Evolutionary conservation across 2,113 vertebrate species (phyloP), one percentile per base, ranked within the genome.

Genomic region (Gymnobelideus leadbeateri): DNA sequence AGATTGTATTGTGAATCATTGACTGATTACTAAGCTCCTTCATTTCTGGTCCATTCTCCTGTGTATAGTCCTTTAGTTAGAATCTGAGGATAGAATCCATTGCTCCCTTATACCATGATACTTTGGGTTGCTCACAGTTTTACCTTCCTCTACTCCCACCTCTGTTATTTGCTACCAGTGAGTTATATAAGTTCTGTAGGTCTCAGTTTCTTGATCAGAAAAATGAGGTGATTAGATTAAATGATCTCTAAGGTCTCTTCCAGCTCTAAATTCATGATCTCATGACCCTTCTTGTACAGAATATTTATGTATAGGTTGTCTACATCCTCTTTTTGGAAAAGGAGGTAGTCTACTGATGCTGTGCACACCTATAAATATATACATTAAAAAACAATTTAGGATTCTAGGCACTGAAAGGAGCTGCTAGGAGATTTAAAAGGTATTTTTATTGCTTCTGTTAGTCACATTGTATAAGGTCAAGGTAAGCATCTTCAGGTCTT

Each of bases 301-400:
- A 55, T 92, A 37, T 25, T n/a, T 57, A 10, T 91, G 10, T 94
- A 8, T 94, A 50, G 57, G 77, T 89, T 93, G 43, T 16, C 55
- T 89, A 8, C 37, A 91, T 93, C 90, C 91, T 28, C 92, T 97
- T 95, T 49, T 91, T 89, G 91, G 94, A 46, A 3, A 49, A 94
- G 51, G 4, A 24, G 92, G 16, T 11, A 11, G 91, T 46, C 28
- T 49, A 89, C 21, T 89, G 89, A 26, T 89, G 46, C 89, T 89
- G 8, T 89, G 12, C 47, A 28, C 25, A 68, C 12, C 3, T 37
- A 37, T 68, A 14, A 68, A n/a, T 68, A 37, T 4, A 68, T 68
- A 68, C 37, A 68, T 14, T 68, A 16, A 68, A 68, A 37, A 14
- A 37, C 31, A 68, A 37, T 16, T 68, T 68, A 37, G 61, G 31